A percentile compares a stretch with the other conserved stretches of the same genome.
phyloP scores from a whole-genome alignment of 1,140 invertebrate genomes.

The Chrysomallon squamiferum region DNA sequence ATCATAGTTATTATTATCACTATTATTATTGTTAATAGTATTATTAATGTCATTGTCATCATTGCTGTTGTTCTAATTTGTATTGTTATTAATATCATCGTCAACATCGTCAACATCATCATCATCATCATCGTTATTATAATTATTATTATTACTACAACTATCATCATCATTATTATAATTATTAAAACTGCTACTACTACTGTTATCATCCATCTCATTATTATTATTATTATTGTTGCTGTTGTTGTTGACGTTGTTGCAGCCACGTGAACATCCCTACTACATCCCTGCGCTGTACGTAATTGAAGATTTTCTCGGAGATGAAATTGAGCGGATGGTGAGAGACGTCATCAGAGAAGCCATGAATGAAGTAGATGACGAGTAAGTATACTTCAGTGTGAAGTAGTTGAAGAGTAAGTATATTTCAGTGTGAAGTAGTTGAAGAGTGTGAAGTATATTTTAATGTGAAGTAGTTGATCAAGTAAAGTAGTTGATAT shows the following conservation, averaged over 20 bases:
- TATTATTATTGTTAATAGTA: too few relatives aligned
- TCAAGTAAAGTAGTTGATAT: background rate
- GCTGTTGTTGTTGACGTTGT: background rate
- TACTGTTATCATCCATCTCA: too few relatives aligned
- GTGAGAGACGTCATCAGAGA: slow-evolving; percentile 24
- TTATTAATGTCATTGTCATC: too few relatives aligned
- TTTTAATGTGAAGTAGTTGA: background rate
- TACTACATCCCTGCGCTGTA: slow-evolving; percentile 25
- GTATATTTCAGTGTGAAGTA: background rate
- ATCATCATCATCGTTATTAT: too few relatives aligned
- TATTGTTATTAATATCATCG: too few relatives aligned
- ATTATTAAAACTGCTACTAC: too few relatives aligned
- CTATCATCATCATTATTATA: too few relatives aligned
- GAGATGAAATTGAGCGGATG: slow-evolving; percentile 25
- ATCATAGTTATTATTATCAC: too few relatives aligned
- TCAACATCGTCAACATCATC: too few relatives aligned
- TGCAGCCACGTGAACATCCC: slow-evolving; percentile 26
- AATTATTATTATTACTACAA: too few relatives aligned
- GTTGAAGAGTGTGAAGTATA: background rate
- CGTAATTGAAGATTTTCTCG: slow-evolving; percentile 26
- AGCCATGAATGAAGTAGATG: slow-evolving; percentile 21
- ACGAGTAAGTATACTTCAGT: slow-evolving; percentile 26
- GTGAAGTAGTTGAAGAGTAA: background rate
- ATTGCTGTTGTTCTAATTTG: too few relatives aligned
- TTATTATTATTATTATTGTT: too few relatives aligned